A percentile compares a stretch with the other conserved stretches of the same genome.
Conservation (phyloP, 1,140 invertebrate species). For the Solenopsis fugax region DNA sequence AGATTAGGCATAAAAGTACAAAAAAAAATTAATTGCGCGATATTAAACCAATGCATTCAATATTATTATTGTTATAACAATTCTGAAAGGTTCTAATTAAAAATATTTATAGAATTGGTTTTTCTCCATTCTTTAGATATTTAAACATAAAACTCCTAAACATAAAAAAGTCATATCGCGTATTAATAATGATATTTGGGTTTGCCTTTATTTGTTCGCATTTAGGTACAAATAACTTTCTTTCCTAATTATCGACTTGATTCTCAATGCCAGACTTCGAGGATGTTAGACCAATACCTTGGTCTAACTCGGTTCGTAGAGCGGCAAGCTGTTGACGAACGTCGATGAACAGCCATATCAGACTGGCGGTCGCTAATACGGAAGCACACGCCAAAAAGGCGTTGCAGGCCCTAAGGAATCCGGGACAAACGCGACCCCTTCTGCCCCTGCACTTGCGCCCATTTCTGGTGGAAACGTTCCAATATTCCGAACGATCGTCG, state of each 20-base stretch:
- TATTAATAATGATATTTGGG: background rate
- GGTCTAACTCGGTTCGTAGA: constrained; percentile 89
- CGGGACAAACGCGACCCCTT: constrained; percentile 82
- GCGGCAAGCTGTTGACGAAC: constrained; percentile 89
- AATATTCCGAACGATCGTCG: constrained; percentile 86
- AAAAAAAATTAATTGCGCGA: background rate
- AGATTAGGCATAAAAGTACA: background rate
- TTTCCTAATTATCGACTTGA: background rate
- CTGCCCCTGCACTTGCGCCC: constrained; percentile 80
- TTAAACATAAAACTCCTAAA: background rate
- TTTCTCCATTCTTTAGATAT: background rate
- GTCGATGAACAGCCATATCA: constrained; percentile 91
- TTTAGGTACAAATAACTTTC: background rate
- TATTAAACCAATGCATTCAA: background rate
- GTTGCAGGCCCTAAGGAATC: constrained; percentile 88
- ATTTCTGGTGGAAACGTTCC: constrained; percentile 81
- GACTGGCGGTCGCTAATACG: constrained; percentile 89
- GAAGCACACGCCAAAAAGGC: constrained; percentile 89
- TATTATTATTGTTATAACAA: background rate
- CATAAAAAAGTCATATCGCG: background rate
- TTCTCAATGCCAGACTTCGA: background rate
- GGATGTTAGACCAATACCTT: constrained; percentile 86
- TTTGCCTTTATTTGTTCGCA: background rate
- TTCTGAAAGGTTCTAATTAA: constrained; percentile 61
- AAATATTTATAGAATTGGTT: background rate